These are phyloP conservation scores for Discoglossus pictus DNA, from an alignment of 2,797 vertebrate species.

Conservation along the genomic window DNA sequence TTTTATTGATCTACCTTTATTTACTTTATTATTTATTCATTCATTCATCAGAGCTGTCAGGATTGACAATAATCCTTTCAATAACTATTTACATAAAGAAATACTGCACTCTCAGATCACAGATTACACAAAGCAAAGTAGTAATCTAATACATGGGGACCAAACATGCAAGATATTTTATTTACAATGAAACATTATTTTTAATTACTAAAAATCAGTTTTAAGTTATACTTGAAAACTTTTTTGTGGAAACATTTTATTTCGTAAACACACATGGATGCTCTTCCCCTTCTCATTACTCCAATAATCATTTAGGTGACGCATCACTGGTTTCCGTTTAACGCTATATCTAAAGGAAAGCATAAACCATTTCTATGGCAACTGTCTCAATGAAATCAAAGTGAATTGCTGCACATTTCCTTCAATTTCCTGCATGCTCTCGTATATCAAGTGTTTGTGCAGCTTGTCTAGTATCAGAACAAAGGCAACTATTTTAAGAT, in stretches of 20 bases:
- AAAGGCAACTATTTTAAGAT: conserved; percentile 26
- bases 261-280: neutral
- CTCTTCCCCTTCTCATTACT: conserved; percentile 31
- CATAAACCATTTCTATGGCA: conserved; percentile 42
- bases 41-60: no score
- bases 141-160: no score
- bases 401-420: conserved; percentile 3
- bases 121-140: no score
- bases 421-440: conserved; percentile 1
- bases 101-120: no score
- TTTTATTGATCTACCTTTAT: no score
- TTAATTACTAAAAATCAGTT: no score
- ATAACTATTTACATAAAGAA: no score
- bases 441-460: neutral
- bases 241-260: neutral
- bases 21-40: no score
- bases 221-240: no score
- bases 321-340: conserved; percentile 23
- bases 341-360: conserved; percentile 23
- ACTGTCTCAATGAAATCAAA: conserved; percentile 27
- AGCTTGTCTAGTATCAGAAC: neutral
- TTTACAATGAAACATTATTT: no score
- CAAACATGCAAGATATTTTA: no score
- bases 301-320: conserved; percentile 38
- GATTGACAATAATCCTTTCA: no score